Conservation (phyloP, 1,140 invertebrate genomes). For the Bombus ignitus region DNA sequence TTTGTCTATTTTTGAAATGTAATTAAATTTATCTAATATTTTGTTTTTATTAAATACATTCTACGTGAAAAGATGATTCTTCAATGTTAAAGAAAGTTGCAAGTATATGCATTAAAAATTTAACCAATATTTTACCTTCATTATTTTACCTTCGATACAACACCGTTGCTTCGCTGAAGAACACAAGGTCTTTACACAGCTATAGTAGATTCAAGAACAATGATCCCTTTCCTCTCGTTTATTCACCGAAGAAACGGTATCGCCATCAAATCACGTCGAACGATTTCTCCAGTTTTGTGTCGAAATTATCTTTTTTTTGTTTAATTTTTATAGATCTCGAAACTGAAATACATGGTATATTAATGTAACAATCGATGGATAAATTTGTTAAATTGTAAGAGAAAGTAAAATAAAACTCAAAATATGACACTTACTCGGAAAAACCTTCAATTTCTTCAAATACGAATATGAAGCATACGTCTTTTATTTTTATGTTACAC, state of each 20-base stretch:
- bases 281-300: conserved; percentile 55
- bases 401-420: conserved; percentile 1
- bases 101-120: conserved; percentile 6
- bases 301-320: conserved; percentile 45
- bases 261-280: conserved; percentile 59
- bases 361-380: neutral
- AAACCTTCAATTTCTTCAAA: conserved; percentile 47
- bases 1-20: neutral
- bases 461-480: conserved; percentile 23
- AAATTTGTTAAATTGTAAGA: conserved; percentile 1
- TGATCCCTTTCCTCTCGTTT: neutral
- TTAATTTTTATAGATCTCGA: conserved; percentile 5
- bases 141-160: conserved; percentile 78
- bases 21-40: neutral
- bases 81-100: neutral
- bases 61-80: neutral
- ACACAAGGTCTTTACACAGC: conserved; percentile 8
- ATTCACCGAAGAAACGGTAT: conserved; percentile 37
- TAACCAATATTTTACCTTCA: conserved; percentile 75
- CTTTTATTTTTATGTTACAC: conserved; percentile 57
- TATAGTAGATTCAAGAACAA: conserved; percentile 10
- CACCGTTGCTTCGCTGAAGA: conserved; percentile 52
- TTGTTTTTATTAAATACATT: neutral
- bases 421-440: conserved; percentile 53
- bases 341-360: conserved; percentile 21